phyloP scores from a whole-genome alignment of 2,888 invertebrate species.

The Portevinia maculata region DNA sequence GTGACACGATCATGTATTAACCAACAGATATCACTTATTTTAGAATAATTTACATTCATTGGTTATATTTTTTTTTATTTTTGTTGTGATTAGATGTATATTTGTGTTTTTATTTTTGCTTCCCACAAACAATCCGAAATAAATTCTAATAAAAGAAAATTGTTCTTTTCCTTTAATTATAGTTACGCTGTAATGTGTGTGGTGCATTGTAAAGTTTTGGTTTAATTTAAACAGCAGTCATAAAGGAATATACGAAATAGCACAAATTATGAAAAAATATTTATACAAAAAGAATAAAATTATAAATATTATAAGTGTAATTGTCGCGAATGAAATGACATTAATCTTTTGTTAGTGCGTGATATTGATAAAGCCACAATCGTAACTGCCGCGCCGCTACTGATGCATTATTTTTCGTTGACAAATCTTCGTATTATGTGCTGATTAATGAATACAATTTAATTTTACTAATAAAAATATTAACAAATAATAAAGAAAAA shows the following conservation, averaged over 20 bases:
- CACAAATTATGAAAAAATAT: slow-evolving; percentile 1
- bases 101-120: slow-evolving; percentile 18
- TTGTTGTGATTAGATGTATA: background rate
- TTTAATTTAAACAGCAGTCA: slow-evolving; percentile 20
- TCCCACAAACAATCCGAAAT: slow-evolving; percentile 9
- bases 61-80: slow-evolving; percentile 6
- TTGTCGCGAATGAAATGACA: slow-evolving; percentile 35
- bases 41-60: slow-evolving; percentile 41
- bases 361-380: slow-evolving; percentile 64
- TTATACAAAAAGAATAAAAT: slow-evolving; percentile 4
- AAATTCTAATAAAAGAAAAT: slow-evolving; percentile 13
- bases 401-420: slow-evolving; percentile 12
- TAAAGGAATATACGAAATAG: slow-evolving; percentile 17
- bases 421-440: slow-evolving; percentile 24
- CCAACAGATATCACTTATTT: slow-evolving; percentile 49
- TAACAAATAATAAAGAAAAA: slow-evolving; percentile 13
- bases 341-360: slow-evolving; percentile 49
- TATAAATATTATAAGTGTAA: slow-evolving; percentile 41
- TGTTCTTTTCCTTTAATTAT: slow-evolving; percentile 20
- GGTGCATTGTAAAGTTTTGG: slow-evolving; percentile 23
- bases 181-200: slow-evolving; percentile 17
- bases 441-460: slow-evolving; percentile 48
- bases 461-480: slow-evolving; percentile 17
- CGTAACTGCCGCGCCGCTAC: slow-evolving; percentile 20
- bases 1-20: slow-evolving; percentile 64